Evolutionary conservation across 1,140 invertebrate species (phyloP).

Genomic region (Chrysoperla carnea): DNA sequence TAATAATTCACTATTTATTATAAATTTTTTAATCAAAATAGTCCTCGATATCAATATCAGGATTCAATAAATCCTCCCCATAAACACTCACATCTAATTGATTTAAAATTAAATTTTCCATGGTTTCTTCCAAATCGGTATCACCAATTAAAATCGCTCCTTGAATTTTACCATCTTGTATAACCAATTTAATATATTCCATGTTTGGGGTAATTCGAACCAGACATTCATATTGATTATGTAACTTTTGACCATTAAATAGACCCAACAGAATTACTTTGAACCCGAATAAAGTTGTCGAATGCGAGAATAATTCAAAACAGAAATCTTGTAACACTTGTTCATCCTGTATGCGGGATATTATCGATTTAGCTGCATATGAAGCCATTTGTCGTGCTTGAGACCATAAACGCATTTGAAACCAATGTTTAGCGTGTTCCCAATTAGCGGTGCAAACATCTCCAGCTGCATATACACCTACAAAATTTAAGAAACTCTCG

Average conservation of each 20-base stretch:
- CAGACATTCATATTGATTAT: slow-evolving; percentile 70
- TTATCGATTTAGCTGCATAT: slow-evolving; percentile 86
- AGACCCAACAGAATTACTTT: slow-evolving; percentile 88
- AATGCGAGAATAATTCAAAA: slow-evolving; percentile 94
- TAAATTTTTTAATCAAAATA: slow-evolving; percentile 95
- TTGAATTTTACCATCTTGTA: slow-evolving; percentile 70
- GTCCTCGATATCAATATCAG: slow-evolving; percentile 94
- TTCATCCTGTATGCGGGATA: slow-evolving; percentile 38
- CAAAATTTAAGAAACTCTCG: too few species aligned
- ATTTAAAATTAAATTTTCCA: slow-evolving; percentile 95
- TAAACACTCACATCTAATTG: slow-evolving; percentile 75
- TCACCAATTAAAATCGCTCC: slow-evolving; percentile 94
- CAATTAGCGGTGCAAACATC: slow-evolving; percentile 77
- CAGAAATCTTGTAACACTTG: slow-evolving; percentile 71
- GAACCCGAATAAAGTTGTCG: slow-evolving; percentile 87
- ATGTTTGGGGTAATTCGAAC: slow-evolving; percentile 63
- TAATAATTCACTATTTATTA: too few species aligned
- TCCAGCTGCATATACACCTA: slow-evolving; percentile 64
- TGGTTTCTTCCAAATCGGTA: slow-evolving; percentile 93
- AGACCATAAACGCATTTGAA: slow-evolving; percentile 94
- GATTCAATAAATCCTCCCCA: slow-evolving; percentile 87
- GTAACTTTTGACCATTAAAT: slow-evolving; percentile 84
- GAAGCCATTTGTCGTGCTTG: slow-evolving; percentile 95
- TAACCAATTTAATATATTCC: slow-evolving; percentile 85
- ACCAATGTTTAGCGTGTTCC: slow-evolving; percentile 70